Evolutionary conservation across 2,797 vertebrate species (phyloP).

Genomic region (Acanthornis magna): DNA sequence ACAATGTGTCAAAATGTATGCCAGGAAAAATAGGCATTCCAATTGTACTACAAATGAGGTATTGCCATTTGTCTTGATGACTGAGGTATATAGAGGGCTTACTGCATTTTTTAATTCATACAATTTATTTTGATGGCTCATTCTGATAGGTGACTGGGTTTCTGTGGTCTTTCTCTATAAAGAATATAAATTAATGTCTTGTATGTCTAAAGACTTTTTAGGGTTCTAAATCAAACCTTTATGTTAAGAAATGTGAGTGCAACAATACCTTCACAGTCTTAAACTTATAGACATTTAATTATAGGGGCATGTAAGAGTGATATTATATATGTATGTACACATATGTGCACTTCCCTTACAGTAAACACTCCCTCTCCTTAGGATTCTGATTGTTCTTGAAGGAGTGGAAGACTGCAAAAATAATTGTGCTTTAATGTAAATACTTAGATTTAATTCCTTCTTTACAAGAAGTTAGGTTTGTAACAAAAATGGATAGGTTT

Average conservation of each 20-base stretch:
- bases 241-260: background rate
- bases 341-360: background rate
- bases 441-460: background rate
- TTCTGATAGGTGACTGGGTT: background rate
- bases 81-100: background rate
- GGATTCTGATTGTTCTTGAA: background rate
- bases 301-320: background rate
- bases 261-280: background rate
- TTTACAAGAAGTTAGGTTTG: background rate
- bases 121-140: background rate
- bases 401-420: background rate
- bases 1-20: background rate
- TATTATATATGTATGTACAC: rapidly evolving
- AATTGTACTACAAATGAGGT: background rate
- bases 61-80: background rate
- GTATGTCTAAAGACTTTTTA: background rate
- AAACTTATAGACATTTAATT: background rate
- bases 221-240: background rate
- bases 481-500: background rate
- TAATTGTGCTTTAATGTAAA: background rate
- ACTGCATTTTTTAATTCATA: background rate
- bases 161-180: background rate
- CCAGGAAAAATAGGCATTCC: background rate
- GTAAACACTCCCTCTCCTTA: background rate
- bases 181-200: background rate